Conservation (phyloP, 2,888 invertebrate genomes). For the Malthinus seriepunctatus region DNA sequence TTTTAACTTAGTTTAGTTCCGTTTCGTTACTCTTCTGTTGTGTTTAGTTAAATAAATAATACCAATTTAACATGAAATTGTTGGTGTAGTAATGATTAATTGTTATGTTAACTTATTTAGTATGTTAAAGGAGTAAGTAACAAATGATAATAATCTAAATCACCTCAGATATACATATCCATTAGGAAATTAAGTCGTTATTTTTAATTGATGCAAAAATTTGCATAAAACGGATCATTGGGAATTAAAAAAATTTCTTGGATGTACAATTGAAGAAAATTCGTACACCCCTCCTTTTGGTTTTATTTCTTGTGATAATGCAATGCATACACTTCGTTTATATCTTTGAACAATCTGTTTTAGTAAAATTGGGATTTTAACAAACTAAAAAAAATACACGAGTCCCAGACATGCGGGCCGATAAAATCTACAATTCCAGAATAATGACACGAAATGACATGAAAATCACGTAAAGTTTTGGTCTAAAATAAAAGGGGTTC, state of each 20-base stretch:
- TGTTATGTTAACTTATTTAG: conserved; percentile 14
- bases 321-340: background rate
- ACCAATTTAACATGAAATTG: background rate
- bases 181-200: conserved; percentile 30
- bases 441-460: conserved; percentile 26
- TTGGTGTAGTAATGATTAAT: conserved; percentile 5
- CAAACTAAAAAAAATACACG: conserved; percentile 12
- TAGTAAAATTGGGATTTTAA: conserved; percentile 7
- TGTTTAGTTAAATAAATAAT: background rate
- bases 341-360: conserved; percentile 4
- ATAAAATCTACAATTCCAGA: conserved; percentile 23
- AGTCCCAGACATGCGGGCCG: conserved; percentile 22
- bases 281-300: background rate
- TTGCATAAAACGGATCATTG: conserved; percentile 16
- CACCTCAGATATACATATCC: conserved; percentile 19
- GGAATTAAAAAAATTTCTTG: too few relatives aligned
- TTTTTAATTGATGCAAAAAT: conserved; percentile 27
- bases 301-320: background rate
- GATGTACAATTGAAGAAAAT: background rate
- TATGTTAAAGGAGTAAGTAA: conserved; percentile 17
- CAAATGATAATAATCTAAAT: conserved; percentile 22
- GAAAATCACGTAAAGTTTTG: conserved; percentile 20
- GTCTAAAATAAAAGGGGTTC: conserved; percentile 12
- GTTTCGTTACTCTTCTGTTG: background rate
- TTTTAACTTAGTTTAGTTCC: background rate